Base-by-base conservation (phyloP, 2,113 vertebrate genomes). In the Scomber scombrus region DNA sequence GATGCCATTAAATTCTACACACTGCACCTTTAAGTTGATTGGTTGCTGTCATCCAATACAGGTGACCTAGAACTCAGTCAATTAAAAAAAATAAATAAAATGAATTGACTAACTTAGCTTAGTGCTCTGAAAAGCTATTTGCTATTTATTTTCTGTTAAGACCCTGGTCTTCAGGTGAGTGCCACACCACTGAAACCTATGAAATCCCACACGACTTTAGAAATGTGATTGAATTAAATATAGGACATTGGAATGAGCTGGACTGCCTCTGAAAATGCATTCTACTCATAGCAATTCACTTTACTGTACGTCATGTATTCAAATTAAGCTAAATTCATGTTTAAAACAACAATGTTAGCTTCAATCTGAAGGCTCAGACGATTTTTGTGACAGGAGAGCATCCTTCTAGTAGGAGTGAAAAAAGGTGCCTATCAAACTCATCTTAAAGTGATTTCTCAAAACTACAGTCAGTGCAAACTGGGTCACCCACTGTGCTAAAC, bases 241-340 rank as follows among this genome's bases (percentile, higher is more conserved):
- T 65, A 60, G 26, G 68, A 14, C 79, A 56, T 2, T 67, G 55
- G 72, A 82, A 78, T 78, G 69, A 63, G 46, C 52, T 55, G 34
- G 81, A 80, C 67, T 11, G 16, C 8, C 9, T 15, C 46, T 18
- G 34, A 79, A 71, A 70, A 57, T 14, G 45, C 50, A 47, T 52
- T 61, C 26, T 51, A 79, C 46, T 67, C 14, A 40, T 10, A 66
- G 55, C 19, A 65, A 68, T 49, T 11, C 8, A 56, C 9, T 66
- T 72, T 69, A 64, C 64, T 26, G 31, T 40, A 21, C 47, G n/a
- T 16, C 3, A 45, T 49, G 45, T 45, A 18, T 40, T 60, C 1
- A 68, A 75, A 76, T 65, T 6, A 80, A 82, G 1, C 31, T 43
- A 12, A 68, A 50, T 11, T 43, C 19, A 57, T 1, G 2, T 66